phyloP scores from a whole-genome alignment of 2,113 vertebrate genomes.

The Cavia aperea region DNA sequence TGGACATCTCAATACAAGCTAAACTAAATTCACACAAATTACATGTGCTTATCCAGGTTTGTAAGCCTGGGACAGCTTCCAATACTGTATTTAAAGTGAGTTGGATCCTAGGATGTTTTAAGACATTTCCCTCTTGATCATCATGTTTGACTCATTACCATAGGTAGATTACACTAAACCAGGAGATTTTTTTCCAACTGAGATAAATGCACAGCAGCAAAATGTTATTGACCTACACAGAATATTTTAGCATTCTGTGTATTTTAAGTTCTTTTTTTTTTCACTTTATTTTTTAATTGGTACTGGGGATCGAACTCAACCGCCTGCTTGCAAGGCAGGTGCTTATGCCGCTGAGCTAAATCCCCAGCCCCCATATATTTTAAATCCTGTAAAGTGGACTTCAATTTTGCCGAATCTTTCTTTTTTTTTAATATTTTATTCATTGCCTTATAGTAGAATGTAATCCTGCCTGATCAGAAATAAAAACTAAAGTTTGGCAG shows the following conservation, averaged over 20 bases:
- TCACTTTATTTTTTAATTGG: too few species aligned
- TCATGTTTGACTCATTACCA: slow-evolving; percentile 53
- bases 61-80: slow-evolving; percentile 55
- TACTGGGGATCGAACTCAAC: too few species aligned
- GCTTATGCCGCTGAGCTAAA: too few species aligned
- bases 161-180: slow-evolving; percentile 45
- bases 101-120: slow-evolving; percentile 53
- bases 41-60: slow-evolving; percentile 37
- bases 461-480: neutral
- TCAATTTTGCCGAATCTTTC: slow-evolving; percentile 29
- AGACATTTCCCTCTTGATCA: slow-evolving; percentile 44
- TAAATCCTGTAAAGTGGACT: neutral
- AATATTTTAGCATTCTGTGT: slow-evolving; percentile 14
- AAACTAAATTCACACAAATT: slow-evolving; percentile 52
- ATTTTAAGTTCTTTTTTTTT: neutral
- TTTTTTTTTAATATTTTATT: neutral
- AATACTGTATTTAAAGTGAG: slow-evolving; percentile 48
- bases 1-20: slow-evolving; percentile 59
- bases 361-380: too few species aligned
- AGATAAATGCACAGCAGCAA: neutral
- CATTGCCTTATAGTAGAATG: neutral
- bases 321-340: too few species aligned
- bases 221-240: slow-evolving; percentile 30
- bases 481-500: neutral
- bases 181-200: slow-evolving; percentile 53